These are phyloP conservation scores for Biston stratarius DNA, from an alignment of 2,888 invertebrate species.

Conservation along the genomic window DNA sequence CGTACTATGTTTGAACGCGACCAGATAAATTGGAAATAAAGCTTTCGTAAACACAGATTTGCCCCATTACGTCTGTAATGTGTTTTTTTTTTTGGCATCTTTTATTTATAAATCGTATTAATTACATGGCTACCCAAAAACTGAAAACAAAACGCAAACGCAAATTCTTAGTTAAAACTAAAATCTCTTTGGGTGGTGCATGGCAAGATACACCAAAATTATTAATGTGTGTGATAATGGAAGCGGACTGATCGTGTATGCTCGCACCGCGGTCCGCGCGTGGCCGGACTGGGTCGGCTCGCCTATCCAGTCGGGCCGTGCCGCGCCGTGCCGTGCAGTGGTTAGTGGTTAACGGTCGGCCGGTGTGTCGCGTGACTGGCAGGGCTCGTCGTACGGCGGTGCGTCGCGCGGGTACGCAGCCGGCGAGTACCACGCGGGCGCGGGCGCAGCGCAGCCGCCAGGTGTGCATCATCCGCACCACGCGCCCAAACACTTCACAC, in stretches of 20 bases:
- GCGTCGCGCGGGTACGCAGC: slow-evolving; percentile 78
- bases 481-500: slow-evolving; percentile 85
- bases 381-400: slow-evolving; percentile 85
- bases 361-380: slow-evolving; percentile 41
- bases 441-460: slow-evolving; percentile 77
- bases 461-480: slow-evolving; percentile 85
- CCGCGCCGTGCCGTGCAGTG: neutral
- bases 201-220: too few species aligned
- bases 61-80: too few species aligned
- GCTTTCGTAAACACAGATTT: too few species aligned
- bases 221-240: neutral
- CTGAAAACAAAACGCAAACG: too few species aligned
- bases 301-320: neutral
- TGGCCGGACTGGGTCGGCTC: neutral
- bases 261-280: neutral
- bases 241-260: neutral
- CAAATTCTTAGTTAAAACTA: too few species aligned
- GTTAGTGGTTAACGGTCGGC: neutral
- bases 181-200: too few species aligned
- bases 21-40: neutral
- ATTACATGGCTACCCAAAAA: too few species aligned
- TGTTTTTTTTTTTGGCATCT: too few species aligned
- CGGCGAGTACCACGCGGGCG: slow-evolving; percentile 78
- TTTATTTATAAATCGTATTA: too few species aligned
- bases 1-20: neutral